A percentile compares a stretch with the other conserved stretches of the same genome.
Conservation (phyloP, 2,888 invertebrate species). For the Proisotoma minuta region DNA sequence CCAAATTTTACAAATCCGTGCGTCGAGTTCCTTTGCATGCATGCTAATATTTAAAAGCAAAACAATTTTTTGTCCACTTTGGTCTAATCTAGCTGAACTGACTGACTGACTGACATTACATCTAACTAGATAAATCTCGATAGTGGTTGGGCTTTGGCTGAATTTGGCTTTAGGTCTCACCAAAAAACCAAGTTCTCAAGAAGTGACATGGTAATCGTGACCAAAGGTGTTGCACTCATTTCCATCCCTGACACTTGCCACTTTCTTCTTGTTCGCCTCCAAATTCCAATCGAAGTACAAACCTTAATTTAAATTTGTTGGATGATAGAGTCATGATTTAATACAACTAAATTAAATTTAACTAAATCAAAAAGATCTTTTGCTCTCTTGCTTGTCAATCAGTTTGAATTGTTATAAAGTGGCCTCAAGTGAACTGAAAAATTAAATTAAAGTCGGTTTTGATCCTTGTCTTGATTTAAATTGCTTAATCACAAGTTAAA, state of each 20-base stretch:
- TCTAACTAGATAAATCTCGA: too few species aligned
- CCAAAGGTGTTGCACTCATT: conserved; percentile 26
- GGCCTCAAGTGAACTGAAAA: neutral
- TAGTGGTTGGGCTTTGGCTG: too few species aligned
- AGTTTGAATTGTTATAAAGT: too few species aligned
- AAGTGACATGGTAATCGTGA: conserved; percentile 16
- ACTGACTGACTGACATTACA: too few species aligned
- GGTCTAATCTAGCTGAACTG: too few species aligned
- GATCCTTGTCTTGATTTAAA: neutral
- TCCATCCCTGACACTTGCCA: conserved; percentile 1
- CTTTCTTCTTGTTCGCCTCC: neutral
- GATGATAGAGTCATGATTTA: neutral
- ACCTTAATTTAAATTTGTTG: neutral
- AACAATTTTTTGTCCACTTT: too few species aligned
- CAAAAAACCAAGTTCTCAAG: neutral
- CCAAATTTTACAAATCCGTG: too few species aligned
- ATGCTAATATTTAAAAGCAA: too few species aligned
- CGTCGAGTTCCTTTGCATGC: too few species aligned
- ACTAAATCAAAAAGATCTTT: too few species aligned
- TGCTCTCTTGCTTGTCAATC: too few species aligned
- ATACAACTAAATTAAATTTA: neutral
- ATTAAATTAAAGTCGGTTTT: neutral
- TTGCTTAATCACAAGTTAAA: neutral
- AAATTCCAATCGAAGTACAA: neutral
- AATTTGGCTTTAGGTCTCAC: too few species aligned